Conservation (phyloP, 2,113 vertebrate genomes). For the Pandion haliaetus region DNA sequence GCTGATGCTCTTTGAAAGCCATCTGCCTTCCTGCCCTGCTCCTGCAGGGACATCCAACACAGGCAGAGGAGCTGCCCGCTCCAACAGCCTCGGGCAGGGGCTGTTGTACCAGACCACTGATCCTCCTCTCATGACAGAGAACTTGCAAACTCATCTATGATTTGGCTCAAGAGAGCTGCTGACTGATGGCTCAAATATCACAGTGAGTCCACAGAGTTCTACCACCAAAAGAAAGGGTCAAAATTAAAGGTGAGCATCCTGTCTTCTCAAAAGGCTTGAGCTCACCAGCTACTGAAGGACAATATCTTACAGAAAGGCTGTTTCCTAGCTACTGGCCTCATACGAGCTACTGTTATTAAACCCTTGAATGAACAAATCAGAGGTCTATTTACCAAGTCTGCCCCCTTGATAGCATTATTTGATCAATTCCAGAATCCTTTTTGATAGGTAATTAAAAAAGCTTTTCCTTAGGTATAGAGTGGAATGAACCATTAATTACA, state of each 20-base stretch:
- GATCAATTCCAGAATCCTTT: constrained; percentile 48
- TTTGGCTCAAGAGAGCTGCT: neutral
- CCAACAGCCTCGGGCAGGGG: neutral
- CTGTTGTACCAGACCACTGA: accelerated
- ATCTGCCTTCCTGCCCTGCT: neutral
- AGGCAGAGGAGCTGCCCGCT: neutral
- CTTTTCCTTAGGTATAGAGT: constrained; percentile 42
- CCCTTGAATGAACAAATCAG: constrained; percentile 34
- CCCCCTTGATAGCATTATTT: constrained; percentile 18
- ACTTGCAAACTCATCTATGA: accelerated
- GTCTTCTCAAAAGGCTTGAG: neutral
- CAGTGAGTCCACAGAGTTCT: neutral
- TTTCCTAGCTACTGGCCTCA: neutral
- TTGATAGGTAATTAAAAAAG: constrained; percentile 66
- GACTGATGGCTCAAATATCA: neutral
- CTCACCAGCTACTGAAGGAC: neutral
- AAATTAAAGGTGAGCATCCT: neutral
- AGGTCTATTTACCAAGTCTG: constrained; percentile 31
- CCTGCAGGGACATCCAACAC: neutral
- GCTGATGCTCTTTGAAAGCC: constrained; percentile 16
- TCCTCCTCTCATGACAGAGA: neutral
- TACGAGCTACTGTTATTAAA: neutral
- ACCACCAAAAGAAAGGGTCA: neutral
- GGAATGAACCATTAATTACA: constrained; percentile 57
- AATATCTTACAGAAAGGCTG: neutral